These are phyloP conservation scores for Taenioides sp. DNA, from an alignment of 2,797 vertebrate species.

Conservation along the genomic window DNA sequence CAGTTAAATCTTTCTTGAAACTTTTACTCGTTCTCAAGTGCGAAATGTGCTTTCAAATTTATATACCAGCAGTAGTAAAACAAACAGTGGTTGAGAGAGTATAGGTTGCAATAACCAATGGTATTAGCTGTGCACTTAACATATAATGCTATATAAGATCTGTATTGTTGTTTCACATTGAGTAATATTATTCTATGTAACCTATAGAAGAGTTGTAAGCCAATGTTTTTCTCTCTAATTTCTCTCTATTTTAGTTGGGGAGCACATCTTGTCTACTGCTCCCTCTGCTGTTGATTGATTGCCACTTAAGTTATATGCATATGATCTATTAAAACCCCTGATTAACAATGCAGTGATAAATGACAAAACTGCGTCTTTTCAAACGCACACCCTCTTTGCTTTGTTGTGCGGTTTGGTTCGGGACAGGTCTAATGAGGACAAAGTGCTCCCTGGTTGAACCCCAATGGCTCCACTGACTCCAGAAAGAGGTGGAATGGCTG, in stretches of 20 bases:
- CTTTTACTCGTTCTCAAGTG: not conserved
- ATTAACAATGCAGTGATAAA: slow-evolving; percentile 59
- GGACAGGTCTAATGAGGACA: slow-evolving; percentile 92
- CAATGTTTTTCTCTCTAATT: not conserved
- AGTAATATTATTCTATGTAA: not conserved
- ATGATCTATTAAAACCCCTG: slow-evolving; percentile 59
- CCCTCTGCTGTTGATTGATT: slow-evolving; percentile 14
- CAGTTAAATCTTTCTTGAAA: not conserved
- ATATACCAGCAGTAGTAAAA: too few species aligned
- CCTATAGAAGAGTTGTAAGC: not conserved
- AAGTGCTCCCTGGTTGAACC: slow-evolving; percentile 83
- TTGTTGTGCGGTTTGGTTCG: slow-evolving; percentile 85
- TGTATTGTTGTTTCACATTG: not conserved
- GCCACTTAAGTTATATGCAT: slow-evolving; percentile 51
- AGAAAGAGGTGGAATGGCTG: slow-evolving; percentile 81
- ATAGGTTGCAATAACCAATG: too few species aligned
- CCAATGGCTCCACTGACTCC: slow-evolving; percentile 80
- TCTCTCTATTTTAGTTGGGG: slow-evolving; percentile 18
- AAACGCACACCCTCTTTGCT: slow-evolving; percentile 72
- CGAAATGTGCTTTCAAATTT: not conserved
- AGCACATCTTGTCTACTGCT: slow-evolving; percentile 21
- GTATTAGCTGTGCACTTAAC: too few species aligned
- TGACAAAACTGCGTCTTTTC: slow-evolving; percentile 64
- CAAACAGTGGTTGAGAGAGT: too few species aligned
- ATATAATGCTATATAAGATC: too few species aligned